Evolutionary conservation across 1,140 invertebrate genomes (phyloP), one percentile per base, ranked within the genome.

Genomic region (Sipha flava): DNA sequence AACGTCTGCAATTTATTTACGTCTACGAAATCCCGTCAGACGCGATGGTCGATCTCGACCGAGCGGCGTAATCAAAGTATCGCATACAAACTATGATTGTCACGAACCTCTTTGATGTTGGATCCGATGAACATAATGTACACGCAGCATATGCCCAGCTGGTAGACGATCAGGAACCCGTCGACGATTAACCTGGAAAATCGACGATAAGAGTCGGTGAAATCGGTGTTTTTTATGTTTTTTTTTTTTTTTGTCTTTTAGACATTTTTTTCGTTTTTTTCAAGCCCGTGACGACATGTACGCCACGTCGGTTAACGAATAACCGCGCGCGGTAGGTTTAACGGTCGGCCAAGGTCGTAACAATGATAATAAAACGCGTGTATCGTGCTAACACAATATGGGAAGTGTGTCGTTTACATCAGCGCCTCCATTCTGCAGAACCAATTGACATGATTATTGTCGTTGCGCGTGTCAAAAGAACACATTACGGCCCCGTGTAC

Each of bases 101-200:
- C 14, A 59, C 72, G 83, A 82, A 88, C 90, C 86, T 90, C 87
- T 83, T 91, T 90, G 5, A 92, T 87, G 83, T 90, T 95, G 37
- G 90, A 88, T 1, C 93, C 90, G 18, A 95, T 92, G 84, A 96
- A 96, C 5, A 95, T 90, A 34, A 94, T 91, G 86, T 96, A 96
- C 2, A 95, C 93, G 83, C 93, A 94, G 84, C 94, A 95, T 84
- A 96, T 95, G 47, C 94, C 94, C 79, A 95, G 88, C 85, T 96
- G 94, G 81, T 94, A 94, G 52, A 94, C 87, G n/a, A 93, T 90
- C 75, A 96, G 87, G 83, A 94, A 93, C 1, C 88, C 84, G 82
- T 92, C 91, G 9, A 91, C 88, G 49, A 90, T 85, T 21, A 86
- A 83, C 29, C 88, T 89, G 80, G 84, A 79, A 80, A 75, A 80